Evolutionary conservation across 1,140 invertebrate species (phyloP).

Genomic region (Drosophila pseudoobscura): DNA sequence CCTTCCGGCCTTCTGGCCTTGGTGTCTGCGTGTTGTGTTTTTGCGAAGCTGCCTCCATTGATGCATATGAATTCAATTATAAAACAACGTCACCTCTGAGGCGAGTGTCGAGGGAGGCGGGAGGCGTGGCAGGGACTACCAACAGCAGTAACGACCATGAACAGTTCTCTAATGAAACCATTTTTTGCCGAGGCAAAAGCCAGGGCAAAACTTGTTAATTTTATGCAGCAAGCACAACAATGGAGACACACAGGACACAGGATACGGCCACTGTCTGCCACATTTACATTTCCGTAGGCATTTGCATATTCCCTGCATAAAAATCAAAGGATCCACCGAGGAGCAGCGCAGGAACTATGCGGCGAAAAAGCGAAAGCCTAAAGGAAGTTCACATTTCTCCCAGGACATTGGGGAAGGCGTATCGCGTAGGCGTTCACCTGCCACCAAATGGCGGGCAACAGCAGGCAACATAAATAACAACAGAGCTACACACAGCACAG

Average conservation of each 20-base stretch:
- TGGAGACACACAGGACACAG: constrained; percentile 37
- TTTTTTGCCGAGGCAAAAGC: constrained; percentile 46
- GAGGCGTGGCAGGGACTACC: background rate
- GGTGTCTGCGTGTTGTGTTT: constrained; percentile 33
- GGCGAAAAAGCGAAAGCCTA: constrained; percentile 71
- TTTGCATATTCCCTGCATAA: constrained; percentile 77
- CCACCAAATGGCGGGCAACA: constrained; percentile 59
- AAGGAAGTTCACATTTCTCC: constrained; percentile 65
- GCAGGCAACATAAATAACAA: constrained; percentile 69
- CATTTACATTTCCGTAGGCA: constrained; percentile 66
- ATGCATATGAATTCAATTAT: constrained; percentile 83
- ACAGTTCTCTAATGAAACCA: constrained; percentile 68
- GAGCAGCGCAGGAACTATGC: constrained; percentile 36
- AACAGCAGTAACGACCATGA: background rate
- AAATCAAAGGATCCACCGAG: constrained; percentile 47
- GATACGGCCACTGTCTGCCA: constrained; percentile 45
- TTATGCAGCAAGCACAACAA: constrained; percentile 67
- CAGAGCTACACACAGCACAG: constrained; percentile 47
- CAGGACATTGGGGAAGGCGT: constrained; percentile 4
- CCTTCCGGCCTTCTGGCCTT: constrained; percentile 1
- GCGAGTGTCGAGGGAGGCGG: constrained; percentile 32
- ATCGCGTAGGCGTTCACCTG: constrained; percentile 53
- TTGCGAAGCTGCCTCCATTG: constrained; percentile 64
- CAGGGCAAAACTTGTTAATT: constrained; percentile 74
- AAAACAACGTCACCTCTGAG: constrained; percentile 67